Percentiles rank a stretch among this genome's conserved stretches.
Conservation (phyloP, 2,888 invertebrate species). For the Perizoma affinitatum region DNA sequence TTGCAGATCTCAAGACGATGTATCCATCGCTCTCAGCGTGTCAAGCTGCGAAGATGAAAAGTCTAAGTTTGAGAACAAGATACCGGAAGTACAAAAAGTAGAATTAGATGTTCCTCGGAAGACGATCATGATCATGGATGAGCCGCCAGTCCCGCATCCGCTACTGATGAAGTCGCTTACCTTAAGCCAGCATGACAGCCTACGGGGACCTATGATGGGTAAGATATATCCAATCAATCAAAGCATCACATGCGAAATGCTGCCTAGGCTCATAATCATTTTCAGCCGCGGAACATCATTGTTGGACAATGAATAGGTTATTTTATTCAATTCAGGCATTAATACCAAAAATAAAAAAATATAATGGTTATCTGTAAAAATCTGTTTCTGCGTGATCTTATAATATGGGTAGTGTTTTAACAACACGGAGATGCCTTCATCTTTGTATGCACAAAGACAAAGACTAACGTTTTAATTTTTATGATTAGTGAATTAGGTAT, state of each 20-base stretch:
- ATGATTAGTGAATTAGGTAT: too few species aligned
- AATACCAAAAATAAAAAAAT: too few species aligned
- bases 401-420: too few species aligned
- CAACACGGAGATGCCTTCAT: too few species aligned
- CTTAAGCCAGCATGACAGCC: slow-evolving; percentile 72
- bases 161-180: slow-evolving; percentile 78
- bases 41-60: slow-evolving; percentile 81
- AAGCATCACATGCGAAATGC: not conserved
- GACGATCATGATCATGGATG: slow-evolving; percentile 72
- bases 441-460: too few species aligned
- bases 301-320: too few species aligned
- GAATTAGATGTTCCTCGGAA: slow-evolving; percentile 67
- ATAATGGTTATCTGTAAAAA: too few species aligned
- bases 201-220: slow-evolving; percentile 79
- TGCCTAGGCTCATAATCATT: too few species aligned
- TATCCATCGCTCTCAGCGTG: slow-evolving; percentile 76
- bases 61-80: slow-evolving; percentile 66
- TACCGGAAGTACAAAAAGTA: slow-evolving; percentile 44
- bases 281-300: too few species aligned
- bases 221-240: slow-evolving; percentile 8
- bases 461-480: too few species aligned
- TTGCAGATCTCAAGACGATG: slow-evolving; percentile 79
- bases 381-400: too few species aligned
- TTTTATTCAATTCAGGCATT: too few species aligned
- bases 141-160: slow-evolving; percentile 74